phyloP scores from a whole-genome alignment of 2,113 vertebrate genomes.

The Trochalopteron elliotii region DNA sequence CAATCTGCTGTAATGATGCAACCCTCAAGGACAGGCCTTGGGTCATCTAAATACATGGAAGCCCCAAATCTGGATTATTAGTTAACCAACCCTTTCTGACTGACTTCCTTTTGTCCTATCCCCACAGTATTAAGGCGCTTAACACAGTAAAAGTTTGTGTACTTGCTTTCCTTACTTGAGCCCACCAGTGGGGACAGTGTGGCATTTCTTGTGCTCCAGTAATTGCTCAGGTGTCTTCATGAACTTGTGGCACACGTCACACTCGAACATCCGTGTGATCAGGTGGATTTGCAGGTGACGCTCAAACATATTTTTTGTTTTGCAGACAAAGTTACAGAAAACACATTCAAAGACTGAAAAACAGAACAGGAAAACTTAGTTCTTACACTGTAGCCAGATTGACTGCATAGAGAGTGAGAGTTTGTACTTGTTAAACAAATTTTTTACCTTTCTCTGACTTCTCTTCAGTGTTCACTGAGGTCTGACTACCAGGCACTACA shows the following conservation, averaged over 20 bases:
- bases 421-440: background rate
- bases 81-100: background rate
- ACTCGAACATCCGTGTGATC: conserved; percentile 99
- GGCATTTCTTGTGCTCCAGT: conserved; percentile 99
- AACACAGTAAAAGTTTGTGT: conserved; percentile 89
- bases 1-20: background rate
- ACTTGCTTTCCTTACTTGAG: conserved; percentile 99
- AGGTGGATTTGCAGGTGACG: conserved; percentile 98
- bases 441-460: conserved; percentile 93
- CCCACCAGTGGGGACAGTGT: conserved; percentile 98
- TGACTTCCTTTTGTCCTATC: background rate
- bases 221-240: conserved; percentile 99
- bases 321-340: conserved; percentile 99
- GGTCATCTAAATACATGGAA: background rate
- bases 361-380: background rate
- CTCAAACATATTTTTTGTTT: conserved; percentile 98
- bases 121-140: conserved; percentile 50
- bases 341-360: conserved; percentile 95
- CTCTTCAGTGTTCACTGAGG: conserved; percentile 87
- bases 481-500: conserved; percentile 86
- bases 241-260: conserved; percentile 99
- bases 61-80: background rate
- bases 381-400: background rate
- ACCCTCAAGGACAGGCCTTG: background rate
- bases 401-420: background rate